Base-by-base conservation (phyloP, 2,888 invertebrate genomes). In the Ctenicera cuprea region DNA sequence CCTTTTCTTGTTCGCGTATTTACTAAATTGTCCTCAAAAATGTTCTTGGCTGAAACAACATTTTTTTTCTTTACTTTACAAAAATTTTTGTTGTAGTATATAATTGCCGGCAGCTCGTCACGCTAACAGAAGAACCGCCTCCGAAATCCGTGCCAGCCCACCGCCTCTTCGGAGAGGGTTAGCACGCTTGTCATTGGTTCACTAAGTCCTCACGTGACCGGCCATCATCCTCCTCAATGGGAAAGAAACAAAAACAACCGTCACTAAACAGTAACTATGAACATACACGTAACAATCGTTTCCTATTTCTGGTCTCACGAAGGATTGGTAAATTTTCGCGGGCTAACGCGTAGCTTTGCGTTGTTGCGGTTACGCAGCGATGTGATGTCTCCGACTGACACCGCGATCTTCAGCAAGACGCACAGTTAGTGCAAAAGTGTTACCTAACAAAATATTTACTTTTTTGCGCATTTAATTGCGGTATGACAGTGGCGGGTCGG, bases 161-260 rank as follows among this genome's bases (percentile, higher is more conserved):
- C 87, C 88, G 87, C 87, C 87, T 86, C 81, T 79, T 84, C 83
- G 83, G 85, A 85, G 88, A 86, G 87, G 87, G 87, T 86, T 85
- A 86, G 84, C 86, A 83, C 83, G 82, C 79, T 78, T 77, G 80
- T 80, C 80, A 87, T 87, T 87, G 87, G 87, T 76, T 77, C 78
- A 70, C 76, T 75, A 67, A 43, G 62, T 75, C 75, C 79, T 85
- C 87, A 87, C 87, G 87, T 87, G 87, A 87, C 84, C 84, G 83
- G 83, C 86, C 85, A 84, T 86, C 86, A 85, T 85, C 87, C 86
- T 85, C 86, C 85, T 86, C 85, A 83, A 85, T 84, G 84, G 83
- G 86, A 86, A 87, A 87, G 87, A 87, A 87, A 87, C 87, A 87
- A 87, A 87, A 87, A 87, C 87, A 87, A 87, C 85, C 85, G 83